Evolutionary conservation across 2,888 invertebrate genomes (phyloP).

Genomic region (Yponomeuta sedellus): DNA sequence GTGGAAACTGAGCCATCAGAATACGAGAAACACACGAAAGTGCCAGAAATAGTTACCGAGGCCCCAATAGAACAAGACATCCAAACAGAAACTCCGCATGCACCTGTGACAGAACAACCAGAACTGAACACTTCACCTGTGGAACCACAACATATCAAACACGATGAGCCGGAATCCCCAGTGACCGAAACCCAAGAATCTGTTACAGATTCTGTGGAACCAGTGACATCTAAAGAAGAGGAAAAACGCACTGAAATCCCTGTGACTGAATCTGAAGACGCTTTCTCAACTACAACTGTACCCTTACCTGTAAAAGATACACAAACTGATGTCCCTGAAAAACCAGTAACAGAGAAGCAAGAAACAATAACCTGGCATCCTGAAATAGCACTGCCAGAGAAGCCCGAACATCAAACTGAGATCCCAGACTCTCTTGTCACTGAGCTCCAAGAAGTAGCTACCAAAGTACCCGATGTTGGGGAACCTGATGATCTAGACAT

Average conservation of each 20-base stretch:
- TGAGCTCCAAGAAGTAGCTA: conserved; percentile 16
- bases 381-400: conserved; percentile 13
- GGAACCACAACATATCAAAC: conserved; percentile 16
- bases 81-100: neutral
- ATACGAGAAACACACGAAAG: conserved; percentile 10
- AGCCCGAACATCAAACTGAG: conserved; percentile 15
- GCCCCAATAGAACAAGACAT: neutral
- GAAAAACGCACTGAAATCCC: neutral
- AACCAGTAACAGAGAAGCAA: conserved; percentile 16
- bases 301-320: conserved; percentile 7
- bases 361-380: conserved; percentile 19
- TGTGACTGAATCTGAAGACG: conserved; percentile 10
- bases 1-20: conserved; percentile 11
- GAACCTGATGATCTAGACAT: neutral
- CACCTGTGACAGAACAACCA: conserved; percentile 4
- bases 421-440: conserved; percentile 13
- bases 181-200: neutral
- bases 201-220: conserved; percentile 3
- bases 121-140: conserved; percentile 9
- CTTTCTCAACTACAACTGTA: conserved; percentile 7
- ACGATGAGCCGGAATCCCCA: conserved; percentile 14
- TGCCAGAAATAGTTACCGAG: conserved; percentile 18
- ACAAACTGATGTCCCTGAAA: conserved; percentile 8
- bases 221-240: conserved; percentile 1
- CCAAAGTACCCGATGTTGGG: conserved; percentile 16